Evolutionary conservation across 2,113 vertebrate genomes (phyloP).

Genomic region (Xiphophorus couchianus): DNA sequence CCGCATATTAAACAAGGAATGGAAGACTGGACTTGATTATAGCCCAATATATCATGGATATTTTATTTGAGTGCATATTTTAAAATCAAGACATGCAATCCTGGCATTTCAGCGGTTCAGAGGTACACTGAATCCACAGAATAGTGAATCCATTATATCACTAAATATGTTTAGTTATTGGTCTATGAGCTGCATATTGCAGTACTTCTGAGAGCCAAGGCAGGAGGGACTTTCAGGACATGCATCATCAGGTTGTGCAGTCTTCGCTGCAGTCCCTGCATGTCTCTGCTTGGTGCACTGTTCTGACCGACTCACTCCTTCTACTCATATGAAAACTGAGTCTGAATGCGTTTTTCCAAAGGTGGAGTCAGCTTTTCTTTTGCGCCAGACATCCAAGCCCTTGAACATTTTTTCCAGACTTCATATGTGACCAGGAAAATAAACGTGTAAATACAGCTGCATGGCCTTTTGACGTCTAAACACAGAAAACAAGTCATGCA

Average conservation of each 20-base stretch:
- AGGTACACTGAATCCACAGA: slow-evolving; percentile 16
- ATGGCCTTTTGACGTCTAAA: neutral
- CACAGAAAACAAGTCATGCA: neutral
- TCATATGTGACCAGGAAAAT: no score
- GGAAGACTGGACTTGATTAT: neutral
- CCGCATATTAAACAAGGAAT: neutral
- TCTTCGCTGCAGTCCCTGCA: no score
- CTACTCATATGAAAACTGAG: neutral
- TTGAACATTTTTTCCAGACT: neutral
- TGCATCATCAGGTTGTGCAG: no score
- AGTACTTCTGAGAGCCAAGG: neutral
- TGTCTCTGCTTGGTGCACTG: no score
- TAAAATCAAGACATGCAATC: neutral
- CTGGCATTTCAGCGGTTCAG: slow-evolving; percentile 13
- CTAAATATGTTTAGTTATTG: no score
- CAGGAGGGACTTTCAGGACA: no score
- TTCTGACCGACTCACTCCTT: no score
- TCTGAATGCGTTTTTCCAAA: neutral
- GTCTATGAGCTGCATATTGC: neutral
- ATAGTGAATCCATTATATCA: neutral
- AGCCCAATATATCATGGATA: neutral
- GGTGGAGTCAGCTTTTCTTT: neutral
- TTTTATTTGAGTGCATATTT: neutral
- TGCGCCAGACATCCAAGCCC: neutral
- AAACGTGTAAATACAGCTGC: neutral